Percentiles rank a stretch among this genome's conserved stretches.
Conservation (phyloP, 2,113 vertebrate species). For the Pituophis catenifer region DNA sequence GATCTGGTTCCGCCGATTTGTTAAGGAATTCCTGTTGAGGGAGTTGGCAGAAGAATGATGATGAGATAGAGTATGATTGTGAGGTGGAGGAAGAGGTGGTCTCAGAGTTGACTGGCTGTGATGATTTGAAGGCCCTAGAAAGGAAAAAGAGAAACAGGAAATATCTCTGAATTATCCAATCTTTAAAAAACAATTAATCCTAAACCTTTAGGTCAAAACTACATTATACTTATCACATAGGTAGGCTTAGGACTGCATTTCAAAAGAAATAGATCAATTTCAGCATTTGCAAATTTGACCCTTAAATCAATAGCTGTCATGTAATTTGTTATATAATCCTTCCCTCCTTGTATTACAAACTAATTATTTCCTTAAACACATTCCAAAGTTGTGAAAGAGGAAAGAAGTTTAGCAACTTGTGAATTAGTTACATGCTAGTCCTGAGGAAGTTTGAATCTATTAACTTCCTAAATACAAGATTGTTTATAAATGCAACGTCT, state of each 20-base stretch:
- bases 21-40: conserved; percentile 94
- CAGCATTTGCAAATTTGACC: neutral
- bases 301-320: rapidly evolving
- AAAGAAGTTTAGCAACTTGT: neutral
- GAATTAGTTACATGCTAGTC: neutral
- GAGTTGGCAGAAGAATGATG: conserved; percentile 96
- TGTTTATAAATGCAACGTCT: neutral
- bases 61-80: conserved; percentile 94
- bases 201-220: neutral
- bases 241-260: neutral
- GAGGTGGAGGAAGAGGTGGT: conserved; percentile 93
- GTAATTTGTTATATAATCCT: neutral
- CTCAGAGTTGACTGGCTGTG: conserved; percentile 94
- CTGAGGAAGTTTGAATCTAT: neutral
- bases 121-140: conserved; percentile 90
- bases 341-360: neutral
- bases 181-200: neutral
- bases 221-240: neutral
- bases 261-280: neutral
- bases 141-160: conserved; percentile 46
- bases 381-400: neutral
- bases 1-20: conserved; percentile 90
- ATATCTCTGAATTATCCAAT: neutral
- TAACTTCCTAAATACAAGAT: neutral
- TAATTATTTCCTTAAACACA: neutral